Conservation (phyloP, 2,888 invertebrate genomes). For the Trilocha varians region DNA sequence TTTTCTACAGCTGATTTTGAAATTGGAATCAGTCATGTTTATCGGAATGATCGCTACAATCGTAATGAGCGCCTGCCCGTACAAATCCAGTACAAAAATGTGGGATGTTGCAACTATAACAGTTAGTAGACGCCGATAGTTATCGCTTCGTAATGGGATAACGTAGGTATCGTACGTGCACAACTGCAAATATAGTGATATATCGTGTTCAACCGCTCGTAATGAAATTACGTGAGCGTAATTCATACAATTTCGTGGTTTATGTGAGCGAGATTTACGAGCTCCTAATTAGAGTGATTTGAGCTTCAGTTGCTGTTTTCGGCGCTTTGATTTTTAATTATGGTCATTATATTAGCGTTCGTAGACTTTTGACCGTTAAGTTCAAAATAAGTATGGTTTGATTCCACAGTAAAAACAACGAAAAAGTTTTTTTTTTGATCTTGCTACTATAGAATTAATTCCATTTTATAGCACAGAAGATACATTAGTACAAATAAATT, state of each 20-base stretch:
- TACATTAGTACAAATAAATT: background rate
- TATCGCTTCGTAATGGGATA: conserved; percentile 46
- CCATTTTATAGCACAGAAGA: background rate
- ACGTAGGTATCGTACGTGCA: conserved; percentile 19
- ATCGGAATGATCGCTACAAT: conserved; percentile 30
- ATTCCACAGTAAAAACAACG: no score
- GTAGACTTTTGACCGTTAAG: no score
- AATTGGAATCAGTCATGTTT: conserved; percentile 17
- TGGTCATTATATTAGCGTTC: background rate
- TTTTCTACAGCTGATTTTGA: no score
- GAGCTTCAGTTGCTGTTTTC: background rate
- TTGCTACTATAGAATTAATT: background rate
- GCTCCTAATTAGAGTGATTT: background rate
- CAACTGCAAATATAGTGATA: background rate
- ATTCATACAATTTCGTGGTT: background rate
- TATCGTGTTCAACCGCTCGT: background rate
- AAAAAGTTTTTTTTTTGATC: no score
- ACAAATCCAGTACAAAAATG: conserved; percentile 25
- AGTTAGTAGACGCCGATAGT: conserved; percentile 44
- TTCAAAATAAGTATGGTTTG: no score
- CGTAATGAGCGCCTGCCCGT: conserved; percentile 33
- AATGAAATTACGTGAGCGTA: background rate
- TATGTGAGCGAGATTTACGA: background rate
- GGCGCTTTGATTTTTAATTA: background rate
- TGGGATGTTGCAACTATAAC: conserved; percentile 55